These are phyloP conservation scores for Pelochelys cantorii DNA, from an alignment of 2,797 vertebrate species.

Conservation along the genomic window DNA sequence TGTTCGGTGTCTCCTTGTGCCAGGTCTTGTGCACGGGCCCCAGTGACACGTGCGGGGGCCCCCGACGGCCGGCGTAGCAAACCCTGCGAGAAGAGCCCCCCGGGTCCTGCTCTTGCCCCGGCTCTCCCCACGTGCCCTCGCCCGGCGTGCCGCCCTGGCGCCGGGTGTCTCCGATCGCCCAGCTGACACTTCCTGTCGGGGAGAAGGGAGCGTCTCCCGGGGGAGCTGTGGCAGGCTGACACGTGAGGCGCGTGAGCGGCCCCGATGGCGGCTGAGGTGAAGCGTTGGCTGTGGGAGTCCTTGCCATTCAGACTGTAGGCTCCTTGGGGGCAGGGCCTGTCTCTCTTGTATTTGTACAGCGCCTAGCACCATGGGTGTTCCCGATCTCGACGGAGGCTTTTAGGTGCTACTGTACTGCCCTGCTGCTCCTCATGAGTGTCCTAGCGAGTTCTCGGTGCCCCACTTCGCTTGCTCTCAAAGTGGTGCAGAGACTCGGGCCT, in stretches of 20 bases:
- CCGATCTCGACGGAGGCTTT: background rate
- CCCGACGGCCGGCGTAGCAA: background rate
- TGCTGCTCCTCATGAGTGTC: background rate
- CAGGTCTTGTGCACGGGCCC: background rate
- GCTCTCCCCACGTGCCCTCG: background rate
- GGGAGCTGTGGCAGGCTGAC: too few species aligned
- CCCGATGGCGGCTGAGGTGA: too few species aligned
- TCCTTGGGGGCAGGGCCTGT: too few species aligned
- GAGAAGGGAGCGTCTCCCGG: too few species aligned
- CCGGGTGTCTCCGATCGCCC: background rate
- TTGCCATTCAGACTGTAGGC: background rate
- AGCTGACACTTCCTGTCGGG: background rate
- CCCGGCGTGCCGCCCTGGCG: background rate
- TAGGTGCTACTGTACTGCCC: too few species aligned
- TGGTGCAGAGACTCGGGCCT: background rate
- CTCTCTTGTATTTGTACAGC: background rate
- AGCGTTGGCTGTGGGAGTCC: too few species aligned
- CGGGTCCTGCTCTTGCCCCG: background rate
- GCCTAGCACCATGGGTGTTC: background rate
- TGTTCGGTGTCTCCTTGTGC: background rate
- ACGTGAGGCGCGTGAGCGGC: too few species aligned
- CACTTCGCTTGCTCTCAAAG: background rate
- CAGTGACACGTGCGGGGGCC: too few species aligned
- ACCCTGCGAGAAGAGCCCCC: background rate
- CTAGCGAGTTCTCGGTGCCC: background rate